Evolutionary conservation across 2,113 vertebrate species (phyloP), one percentile per base, ranked within the genome.

Genomic region (Athene cunicularia): DNA sequence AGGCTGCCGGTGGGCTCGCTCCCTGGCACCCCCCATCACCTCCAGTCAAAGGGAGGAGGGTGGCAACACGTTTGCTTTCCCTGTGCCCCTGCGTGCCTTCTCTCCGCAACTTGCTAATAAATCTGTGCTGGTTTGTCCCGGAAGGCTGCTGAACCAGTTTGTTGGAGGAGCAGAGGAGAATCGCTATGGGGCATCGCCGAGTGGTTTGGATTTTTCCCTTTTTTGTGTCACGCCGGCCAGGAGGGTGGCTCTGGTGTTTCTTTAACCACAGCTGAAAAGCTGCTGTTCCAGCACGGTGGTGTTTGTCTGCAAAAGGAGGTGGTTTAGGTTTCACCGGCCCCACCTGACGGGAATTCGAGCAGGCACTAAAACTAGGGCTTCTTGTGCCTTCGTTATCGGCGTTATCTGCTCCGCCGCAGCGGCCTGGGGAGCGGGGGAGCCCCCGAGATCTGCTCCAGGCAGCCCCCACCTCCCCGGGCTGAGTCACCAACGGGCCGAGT

Each of bases 261-360:
- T 58, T 45, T 33, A 58, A 33, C 77, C 14, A 0, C 19, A 1
- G 39, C 79, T 22, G 45, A 11, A 24, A 32, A 47, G 86, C 93
- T 12, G 62, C 88, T 3, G 17, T 10, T 72, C 56, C 63, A 5
- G 62, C 0, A 0, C 0, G 0, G 11, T 6, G 21, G 33, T 35
- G 75, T 45, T 76, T 9, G 30, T 6, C 88, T 84, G 82, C 80
- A 6, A 30, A 60, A 23, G 80, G 63, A 80, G 74, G 6, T 0
- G 73, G 93, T 68, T 95, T 91, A 49, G 53, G 84, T 95, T 95
- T 97, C 96, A 91, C 10, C 0, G 10, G 81, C 62, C 70, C 86
- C 49, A 52, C 33, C 68, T 27, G 80, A 68, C 0, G 28, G 95
- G 73, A 95, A 95, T 84, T 92, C 1, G 89, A 95, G 95, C 76